Evolutionary conservation across 1,140 invertebrate genomes (phyloP).

Genomic region (Drosophila orena): DNA sequence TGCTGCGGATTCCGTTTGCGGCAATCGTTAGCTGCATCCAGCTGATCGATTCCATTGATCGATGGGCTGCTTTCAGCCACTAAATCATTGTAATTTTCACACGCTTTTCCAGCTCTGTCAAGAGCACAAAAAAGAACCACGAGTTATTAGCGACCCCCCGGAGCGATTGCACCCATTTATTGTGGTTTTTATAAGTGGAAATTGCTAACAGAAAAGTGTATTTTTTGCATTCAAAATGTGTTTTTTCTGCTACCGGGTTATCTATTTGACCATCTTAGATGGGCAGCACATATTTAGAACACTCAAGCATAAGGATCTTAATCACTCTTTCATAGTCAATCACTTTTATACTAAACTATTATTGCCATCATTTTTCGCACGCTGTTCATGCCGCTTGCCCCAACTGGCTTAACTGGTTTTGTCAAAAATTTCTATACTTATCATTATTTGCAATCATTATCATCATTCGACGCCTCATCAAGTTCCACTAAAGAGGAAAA

Average conservation of each 20-base stretch:
- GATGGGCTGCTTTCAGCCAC: constrained; percentile 50
- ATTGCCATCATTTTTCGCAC: constrained; percentile 3
- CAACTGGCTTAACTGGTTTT: constrained; percentile 44
- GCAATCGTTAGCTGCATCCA: constrained; percentile 38
- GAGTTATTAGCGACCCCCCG: constrained; percentile 17
- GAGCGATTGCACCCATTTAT: constrained; percentile 27
- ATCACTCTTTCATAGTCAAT: neutral
- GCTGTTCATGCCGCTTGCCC: constrained; percentile 1
- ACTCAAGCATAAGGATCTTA: too few relatives aligned
- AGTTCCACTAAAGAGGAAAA: constrained; percentile 14
- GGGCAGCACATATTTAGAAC: too few relatives aligned
- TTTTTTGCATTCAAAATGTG: neutral
- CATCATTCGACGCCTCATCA: constrained; percentile 39
- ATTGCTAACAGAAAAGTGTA: constrained; percentile 3
- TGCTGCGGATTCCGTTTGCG: constrained; percentile 29
- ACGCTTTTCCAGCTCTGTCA: constrained; percentile 33
- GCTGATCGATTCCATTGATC: constrained; percentile 56
- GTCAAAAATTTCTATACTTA: constrained; percentile 46
- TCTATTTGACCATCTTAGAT: neutral
- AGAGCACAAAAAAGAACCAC: constrained; percentile 14
- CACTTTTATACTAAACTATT: neutral
- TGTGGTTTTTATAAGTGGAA: constrained; percentile 2
- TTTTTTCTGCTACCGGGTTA: neutral
- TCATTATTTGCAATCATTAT: constrained; percentile 51
- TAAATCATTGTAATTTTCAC: constrained; percentile 63